These are phyloP conservation scores for Pseudorectes ferrugineus DNA, from an alignment of 2,113 vertebrate genomes.

Conservation along the genomic window DNA sequence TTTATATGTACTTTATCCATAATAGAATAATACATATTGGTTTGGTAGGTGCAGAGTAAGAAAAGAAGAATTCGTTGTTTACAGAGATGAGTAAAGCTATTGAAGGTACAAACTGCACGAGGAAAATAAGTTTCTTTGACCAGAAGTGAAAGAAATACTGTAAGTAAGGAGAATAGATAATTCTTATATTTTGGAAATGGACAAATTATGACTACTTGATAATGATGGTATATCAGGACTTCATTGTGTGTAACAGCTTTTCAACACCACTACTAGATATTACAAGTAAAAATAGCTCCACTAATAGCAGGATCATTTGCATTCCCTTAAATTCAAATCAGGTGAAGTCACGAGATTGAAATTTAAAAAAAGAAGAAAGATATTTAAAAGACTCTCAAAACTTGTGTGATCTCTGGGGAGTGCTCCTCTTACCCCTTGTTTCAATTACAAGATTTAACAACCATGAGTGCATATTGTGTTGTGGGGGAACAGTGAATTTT, in stretches of 20 bases:
- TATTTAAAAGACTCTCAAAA: not conserved
- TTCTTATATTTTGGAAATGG: not conserved
- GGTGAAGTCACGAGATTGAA: not conserved
- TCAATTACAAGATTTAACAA: not conserved
- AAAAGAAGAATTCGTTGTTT: not conserved
- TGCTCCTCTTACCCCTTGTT: not conserved
- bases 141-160: not conserved
- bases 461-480: not conserved
- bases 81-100: not conserved
- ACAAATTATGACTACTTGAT: not conserved
- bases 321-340: not conserved
- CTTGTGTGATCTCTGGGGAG: not conserved
- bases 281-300: not conserved
- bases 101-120: not conserved
- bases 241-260: not conserved
- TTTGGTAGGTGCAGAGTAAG: not conserved
- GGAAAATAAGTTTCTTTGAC: not conserved
- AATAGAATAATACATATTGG: not conserved
- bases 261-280: not conserved
- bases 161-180: not conserved
- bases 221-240: not conserved
- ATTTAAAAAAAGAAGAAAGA: not conserved
- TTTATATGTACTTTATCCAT: not conserved
- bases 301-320: not conserved
- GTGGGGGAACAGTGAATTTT: not conserved